These are phyloP conservation scores for Ophion costatus DNA, from an alignment of 2,888 invertebrate genomes.

Conservation along the genomic window DNA sequence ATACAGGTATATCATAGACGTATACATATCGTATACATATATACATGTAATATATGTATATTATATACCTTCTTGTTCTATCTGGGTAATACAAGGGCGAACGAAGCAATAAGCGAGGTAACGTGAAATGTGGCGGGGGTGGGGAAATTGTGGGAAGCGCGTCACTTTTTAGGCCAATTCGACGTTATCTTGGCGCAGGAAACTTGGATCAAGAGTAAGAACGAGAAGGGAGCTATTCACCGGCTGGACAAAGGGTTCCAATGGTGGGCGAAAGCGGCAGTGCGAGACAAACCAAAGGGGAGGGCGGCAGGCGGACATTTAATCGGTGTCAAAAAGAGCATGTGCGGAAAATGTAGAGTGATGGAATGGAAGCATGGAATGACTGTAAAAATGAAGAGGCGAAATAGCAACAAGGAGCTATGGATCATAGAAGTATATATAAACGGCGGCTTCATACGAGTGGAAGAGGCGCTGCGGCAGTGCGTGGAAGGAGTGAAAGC, in stretches of 20 bases:
- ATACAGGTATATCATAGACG: too few species aligned
- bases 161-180: slow-evolving; percentile 6
- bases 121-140: slow-evolving; percentile 25
- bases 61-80: too few species aligned
- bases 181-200: slow-evolving; percentile 23
- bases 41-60: too few species aligned
- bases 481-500: background rate
- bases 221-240: background rate
- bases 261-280: slow-evolving; percentile 35
- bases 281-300: slow-evolving; percentile 17
- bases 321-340: slow-evolving; percentile 32
- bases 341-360: background rate
- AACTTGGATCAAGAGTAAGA: slow-evolving; percentile 29
- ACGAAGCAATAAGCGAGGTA: background rate
- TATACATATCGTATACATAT: too few species aligned
- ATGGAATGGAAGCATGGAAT: slow-evolving; percentile 44
- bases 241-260: slow-evolving; percentile 9
- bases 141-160: background rate
- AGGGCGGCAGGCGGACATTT: slow-evolving; percentile 38
- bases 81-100: background rate
- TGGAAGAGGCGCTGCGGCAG: background rate
- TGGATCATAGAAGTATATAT: slow-evolving; percentile 32
- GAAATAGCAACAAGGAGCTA: background rate
- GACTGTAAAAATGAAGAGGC: slow-evolving; percentile 7
- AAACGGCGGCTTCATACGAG: slow-evolving; percentile 25